Evolutionary conservation across 2,113 vertebrate species (phyloP).

Genomic region (Macrotis lagotis): DNA sequence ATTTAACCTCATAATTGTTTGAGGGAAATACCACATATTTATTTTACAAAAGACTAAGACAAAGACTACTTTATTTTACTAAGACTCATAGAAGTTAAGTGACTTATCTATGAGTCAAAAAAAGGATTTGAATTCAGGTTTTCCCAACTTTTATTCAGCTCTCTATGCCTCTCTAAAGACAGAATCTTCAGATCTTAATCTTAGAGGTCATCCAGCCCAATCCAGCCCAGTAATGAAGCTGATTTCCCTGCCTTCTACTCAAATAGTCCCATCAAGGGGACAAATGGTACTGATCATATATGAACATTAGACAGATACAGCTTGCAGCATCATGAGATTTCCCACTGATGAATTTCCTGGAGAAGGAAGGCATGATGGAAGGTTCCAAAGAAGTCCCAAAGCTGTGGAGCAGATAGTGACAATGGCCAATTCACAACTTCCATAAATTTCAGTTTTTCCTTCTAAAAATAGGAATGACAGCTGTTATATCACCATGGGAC

Average conservation of each 20-base stretch:
- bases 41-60: constrained; percentile 5
- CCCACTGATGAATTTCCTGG: background rate
- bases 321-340: background rate
- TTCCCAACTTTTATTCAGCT: background rate
- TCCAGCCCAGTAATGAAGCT: background rate
- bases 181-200: background rate
- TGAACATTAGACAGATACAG: background rate
- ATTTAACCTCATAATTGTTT: background rate
- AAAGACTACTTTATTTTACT: too few relatives aligned
- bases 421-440: background rate
- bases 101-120: background rate
- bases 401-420: background rate
- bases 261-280: background rate
- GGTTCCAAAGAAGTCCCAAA: background rate
- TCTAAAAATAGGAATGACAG: background rate
- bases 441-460: background rate
- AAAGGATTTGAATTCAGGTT: background rate
- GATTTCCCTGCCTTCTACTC: background rate
- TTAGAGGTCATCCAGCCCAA: background rate
- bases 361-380: background rate
- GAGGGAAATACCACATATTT: background rate
- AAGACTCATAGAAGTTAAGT: background rate
- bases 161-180: background rate
- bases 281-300: too few relatives aligned
- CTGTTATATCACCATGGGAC: background rate